Evolutionary conservation across 2,888 invertebrate species (phyloP).

Genomic region (Hoplodrina blanda): DNA sequence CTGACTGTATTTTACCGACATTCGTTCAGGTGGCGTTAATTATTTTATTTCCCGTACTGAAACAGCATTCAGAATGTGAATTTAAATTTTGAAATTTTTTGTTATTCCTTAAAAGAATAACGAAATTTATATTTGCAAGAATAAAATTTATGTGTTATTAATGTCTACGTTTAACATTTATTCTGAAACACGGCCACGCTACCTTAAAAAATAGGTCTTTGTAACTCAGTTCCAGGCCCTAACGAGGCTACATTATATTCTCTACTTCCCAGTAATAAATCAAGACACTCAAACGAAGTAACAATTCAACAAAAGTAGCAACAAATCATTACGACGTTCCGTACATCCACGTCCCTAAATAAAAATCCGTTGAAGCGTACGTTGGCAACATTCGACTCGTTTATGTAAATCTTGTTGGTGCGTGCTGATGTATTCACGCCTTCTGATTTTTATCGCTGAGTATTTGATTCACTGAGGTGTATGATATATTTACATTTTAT

Average conservation of each 20-base stretch:
- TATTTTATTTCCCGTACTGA: slow-evolving; percentile 13
- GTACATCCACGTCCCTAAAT: slow-evolving; percentile 55
- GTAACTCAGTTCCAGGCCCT: slow-evolving; percentile 8
- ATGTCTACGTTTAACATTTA: slow-evolving; percentile 28
- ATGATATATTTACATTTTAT: slow-evolving; percentile 75
- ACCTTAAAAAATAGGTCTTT: slow-evolving; percentile 23
- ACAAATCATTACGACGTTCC: slow-evolving; percentile 59
- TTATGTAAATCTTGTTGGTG: slow-evolving; percentile 76
- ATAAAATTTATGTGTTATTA: slow-evolving; percentile 37
- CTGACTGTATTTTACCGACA: neutral
- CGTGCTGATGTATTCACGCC: slow-evolving; percentile 76
- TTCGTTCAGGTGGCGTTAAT: slow-evolving; percentile 7
- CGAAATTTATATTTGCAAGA: slow-evolving; percentile 14
- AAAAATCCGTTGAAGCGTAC: slow-evolving; percentile 63
- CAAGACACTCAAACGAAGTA: slow-evolving; percentile 54
- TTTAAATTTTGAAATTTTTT: slow-evolving; percentile 3
- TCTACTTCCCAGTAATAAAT: slow-evolving; percentile 44
- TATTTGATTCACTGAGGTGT: slow-evolving; percentile 74
- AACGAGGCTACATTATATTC: slow-evolving; percentile 47
- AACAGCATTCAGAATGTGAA: slow-evolving; percentile 4
- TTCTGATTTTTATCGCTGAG: slow-evolving; percentile 76
- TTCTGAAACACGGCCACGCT: slow-evolving; percentile 19
- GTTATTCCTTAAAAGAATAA: slow-evolving; percentile 10
- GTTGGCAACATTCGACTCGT: slow-evolving; percentile 64
- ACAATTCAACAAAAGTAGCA: slow-evolving; percentile 52